Base-by-base conservation (phyloP, 2,888 invertebrate genomes). In the Clistopyga incitator region DNA sequence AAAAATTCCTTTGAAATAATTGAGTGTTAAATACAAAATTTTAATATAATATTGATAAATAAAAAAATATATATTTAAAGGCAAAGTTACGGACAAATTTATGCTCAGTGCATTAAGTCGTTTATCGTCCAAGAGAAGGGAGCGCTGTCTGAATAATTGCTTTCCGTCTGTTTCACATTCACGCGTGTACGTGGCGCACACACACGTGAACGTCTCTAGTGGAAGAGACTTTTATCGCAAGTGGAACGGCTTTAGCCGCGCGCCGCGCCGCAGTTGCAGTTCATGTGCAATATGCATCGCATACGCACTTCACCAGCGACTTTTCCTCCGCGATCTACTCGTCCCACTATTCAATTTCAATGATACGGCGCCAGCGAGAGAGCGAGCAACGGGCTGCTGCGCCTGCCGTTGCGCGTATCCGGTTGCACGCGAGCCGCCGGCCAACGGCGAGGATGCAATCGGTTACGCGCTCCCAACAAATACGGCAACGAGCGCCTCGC, bases 341-440 rank as follows among this genome's bases (percentile, higher is more conserved):
- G 75, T 82, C 81, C 84, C 81, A 84, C 86, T 81, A 83, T 81
- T 77, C 68, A 79, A 79, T 78, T 78, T 79, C 74, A 78, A 78
- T 34, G 80, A 81, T 74, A 78, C 75, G 77, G 82, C 79, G 82
- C 79, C 82, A 79, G 47, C 56, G 71, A 75, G 71, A 75, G 65
- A 61, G 38, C 61, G 61, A 18, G 25, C 1, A 10, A 20, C 6
- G 2, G 11, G 52, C 61, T 13, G 45, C 54, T 61, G 29, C 20
- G 61, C 45, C 54, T 20, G 59, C 20, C 59, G 18, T 64, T 50
- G 65, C 77, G 77, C 77, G 77, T 78, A 82, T 82, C 82, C 82
- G 82, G 82, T 78, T 78, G 74, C 56, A 23, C 59, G 56, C 68
- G 59, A 68, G 47, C 50, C 20, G 47, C 50, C 20, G 11, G 52